Conservation (phyloP, 1,140 invertebrate genomes). For the Euborellia annulipes region DNA sequence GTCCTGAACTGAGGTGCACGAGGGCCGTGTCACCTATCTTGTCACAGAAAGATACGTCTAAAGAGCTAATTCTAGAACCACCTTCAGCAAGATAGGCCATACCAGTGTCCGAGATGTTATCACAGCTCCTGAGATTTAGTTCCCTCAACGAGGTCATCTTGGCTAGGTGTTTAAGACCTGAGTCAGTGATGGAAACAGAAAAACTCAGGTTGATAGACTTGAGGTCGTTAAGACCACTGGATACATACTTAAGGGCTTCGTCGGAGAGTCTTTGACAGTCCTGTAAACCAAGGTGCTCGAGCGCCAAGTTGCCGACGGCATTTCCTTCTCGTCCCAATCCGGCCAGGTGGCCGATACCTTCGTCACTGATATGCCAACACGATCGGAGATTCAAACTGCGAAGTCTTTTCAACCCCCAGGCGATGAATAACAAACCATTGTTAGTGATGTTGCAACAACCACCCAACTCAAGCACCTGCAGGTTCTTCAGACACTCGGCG, state of each 20-base stretch:
- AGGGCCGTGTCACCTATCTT: constrained; percentile 83
- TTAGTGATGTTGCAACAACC: constrained; percentile 86
- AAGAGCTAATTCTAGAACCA: constrained; percentile 53
- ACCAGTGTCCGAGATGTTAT: constrained; percentile 83
- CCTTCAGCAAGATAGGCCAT: constrained; percentile 82
- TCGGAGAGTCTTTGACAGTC: constrained; percentile 89
- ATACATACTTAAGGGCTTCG: constrained; percentile 70
- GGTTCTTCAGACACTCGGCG: constrained; percentile 68
- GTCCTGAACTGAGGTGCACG: constrained; percentile 70
- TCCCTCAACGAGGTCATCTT: constrained; percentile 67
- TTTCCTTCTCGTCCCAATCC: constrained; percentile 45
- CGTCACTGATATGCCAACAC: constrained; percentile 81
- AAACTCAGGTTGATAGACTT: constrained; percentile 84
- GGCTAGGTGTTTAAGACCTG: constrained; percentile 74
- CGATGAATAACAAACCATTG: constrained; percentile 63
- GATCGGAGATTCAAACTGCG: constrained; percentile 72
- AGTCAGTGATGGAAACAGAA: constrained; percentile 82
- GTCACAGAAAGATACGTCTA: constrained; percentile 92
- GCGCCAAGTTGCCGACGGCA: constrained; percentile 45
- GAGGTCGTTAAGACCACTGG: constrained; percentile 58
- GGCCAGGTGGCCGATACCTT: constrained; percentile 72
- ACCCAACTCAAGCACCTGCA: constrained; percentile 73
- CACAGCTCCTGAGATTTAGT: constrained; percentile 82
- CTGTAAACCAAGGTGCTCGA: constrained; percentile 78
- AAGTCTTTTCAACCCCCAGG: constrained; percentile 70